Evolutionary conservation across 2,888 invertebrate genomes (phyloP), one percentile per base, ranked within the genome.

Genomic region (Drosophila anceps): DNA sequence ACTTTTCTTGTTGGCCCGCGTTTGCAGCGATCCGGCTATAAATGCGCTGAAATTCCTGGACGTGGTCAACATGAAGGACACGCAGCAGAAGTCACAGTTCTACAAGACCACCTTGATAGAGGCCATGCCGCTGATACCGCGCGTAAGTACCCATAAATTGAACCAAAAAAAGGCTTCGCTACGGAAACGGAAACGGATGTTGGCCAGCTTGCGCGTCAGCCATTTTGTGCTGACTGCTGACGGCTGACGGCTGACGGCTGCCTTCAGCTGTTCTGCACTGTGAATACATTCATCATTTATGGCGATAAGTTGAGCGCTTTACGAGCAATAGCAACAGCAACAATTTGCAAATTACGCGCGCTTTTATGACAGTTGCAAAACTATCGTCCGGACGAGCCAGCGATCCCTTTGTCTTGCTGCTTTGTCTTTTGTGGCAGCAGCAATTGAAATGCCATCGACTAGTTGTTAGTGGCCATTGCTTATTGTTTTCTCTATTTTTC

Each of bases 11-110:
- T 41, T 63, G 65, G n/a, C 12, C 18, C 31, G 29, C 69, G 33
- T 69, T 59, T 66, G 64, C 44, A 97, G 97, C 90, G 98, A 99
- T 94, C 96, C 97, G 51, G 96, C 97, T 35, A 97, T 99, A 65
- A 96, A 97, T 85, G 98, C 98, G 18, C 95, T 99, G 85, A 98
- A 99, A 93, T 97, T 97, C 91, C 94, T 99, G 81, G 99, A 99
- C 92, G 96, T 97, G 72, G 96, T 98, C 90, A 96, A 97, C 88
- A 96, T 97, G 96, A 98, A 98, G 93, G 98, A 98, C 92, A 96
- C 97, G 0, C 95, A 95, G 66, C 96, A 97, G 91, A 98, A 98
- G 93, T 95, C 96, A 15, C 96, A 97, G 92, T 99, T 98, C 94
- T 98, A 98, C 93, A 95, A 96, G 79, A 96, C 95, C 83, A 97